Base-by-base conservation (phyloP, 2,797 vertebrate genomes). In the Merluccius polli region DNA sequence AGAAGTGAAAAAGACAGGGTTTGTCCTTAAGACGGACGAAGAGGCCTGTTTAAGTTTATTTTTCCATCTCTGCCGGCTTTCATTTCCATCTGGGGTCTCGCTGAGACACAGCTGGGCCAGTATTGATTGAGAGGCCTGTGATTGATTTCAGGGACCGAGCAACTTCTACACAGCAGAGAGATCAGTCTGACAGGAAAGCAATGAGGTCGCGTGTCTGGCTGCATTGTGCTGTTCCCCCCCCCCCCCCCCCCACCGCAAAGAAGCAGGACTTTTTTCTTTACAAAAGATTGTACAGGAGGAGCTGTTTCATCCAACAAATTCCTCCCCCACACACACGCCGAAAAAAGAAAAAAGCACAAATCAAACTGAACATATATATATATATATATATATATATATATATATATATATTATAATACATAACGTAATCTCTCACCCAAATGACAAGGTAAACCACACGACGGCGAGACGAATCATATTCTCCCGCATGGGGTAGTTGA, bases 361-460 rank as follows among this genome's bases (percentile, higher is more conserved):
- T 59, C 1, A 78, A 52, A 77, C 81, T 30, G 52, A 36, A 84
- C 44, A 48, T 48, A 2, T 13, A n/a, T n/a, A n/a, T n/a, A n/a
- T n/a, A n/a, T n/a, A n/a, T n/a, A n/a, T n/a, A n/a, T n/a, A n/a
- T n/a, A n/a, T n/a, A n/a, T n/a, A n/a, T n/a, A n/a, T n/a, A n/a
- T n/a, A n/a, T n/a, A 48, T 18, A 48, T 21, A 48, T 18, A 48
- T 3, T 18, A 18, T 48, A 18, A 21, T 35, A 3, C 33, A 35
- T n/a, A 65, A 10, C 21, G n/a, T 9, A 65, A 9, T 30, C 31
- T 2, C 96, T 96, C 94, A 99, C 98, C 98, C 98, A 73, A 99
- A 99, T 36, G 98, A 99, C 78, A 99, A 82, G 0, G 95, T 97
- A 92, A 98, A 94, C 98, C 98, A 99, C 31, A 99, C 97, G 75